A percentile compares a stretch with the other conserved stretches of the same genome.
These are phyloP conservation scores for Felis chaus DNA, from an alignment of 2,113 vertebrate genomes.

Conservation along the genomic window DNA sequence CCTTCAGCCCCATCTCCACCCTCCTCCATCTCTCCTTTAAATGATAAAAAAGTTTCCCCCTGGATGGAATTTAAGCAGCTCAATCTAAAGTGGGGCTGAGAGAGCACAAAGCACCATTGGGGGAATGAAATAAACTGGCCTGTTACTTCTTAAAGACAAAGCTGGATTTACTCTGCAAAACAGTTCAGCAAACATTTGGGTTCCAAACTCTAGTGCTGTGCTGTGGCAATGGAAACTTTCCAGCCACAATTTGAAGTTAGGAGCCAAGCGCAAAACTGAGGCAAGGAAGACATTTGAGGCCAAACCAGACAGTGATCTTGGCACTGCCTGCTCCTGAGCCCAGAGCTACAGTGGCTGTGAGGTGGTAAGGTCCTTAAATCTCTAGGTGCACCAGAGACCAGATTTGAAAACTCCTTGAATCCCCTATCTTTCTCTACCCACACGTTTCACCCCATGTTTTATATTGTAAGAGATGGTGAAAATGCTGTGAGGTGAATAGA, in stretches of 20 bases:
- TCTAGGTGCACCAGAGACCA: background rate
- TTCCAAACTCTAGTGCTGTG: background rate
- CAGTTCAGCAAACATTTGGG: constrained; percentile 32
- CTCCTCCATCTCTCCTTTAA: background rate
- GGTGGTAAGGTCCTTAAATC: background rate
- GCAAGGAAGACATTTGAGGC: constrained; percentile 38
- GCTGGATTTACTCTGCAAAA: constrained; percentile 47
- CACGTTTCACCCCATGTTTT: background rate
- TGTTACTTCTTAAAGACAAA: constrained; percentile 47
- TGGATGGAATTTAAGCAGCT: constrained; percentile 33
- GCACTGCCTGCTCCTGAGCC: background rate
- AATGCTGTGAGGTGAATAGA: background rate
- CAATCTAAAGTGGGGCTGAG: background rate
- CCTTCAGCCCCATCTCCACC: background rate
- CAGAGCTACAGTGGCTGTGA: background rate
- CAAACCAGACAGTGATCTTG: constrained; percentile 45
- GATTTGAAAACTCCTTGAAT: background rate
- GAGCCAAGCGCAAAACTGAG: constrained; percentile 35
- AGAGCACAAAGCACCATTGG: background rate
- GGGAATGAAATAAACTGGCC: constrained; percentile 23
- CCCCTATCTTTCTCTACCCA: background rate
- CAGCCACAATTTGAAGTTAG: constrained; percentile 21
- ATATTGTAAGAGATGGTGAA: background rate
- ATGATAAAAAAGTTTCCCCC: background rate
- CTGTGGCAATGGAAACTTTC: constrained; percentile 48